Percentiles rank a stretch among this genome's conserved stretches.
These are phyloP conservation scores for Tribolium freemani DNA, from an alignment of 2,888 invertebrate genomes.

Conservation along the genomic window DNA sequence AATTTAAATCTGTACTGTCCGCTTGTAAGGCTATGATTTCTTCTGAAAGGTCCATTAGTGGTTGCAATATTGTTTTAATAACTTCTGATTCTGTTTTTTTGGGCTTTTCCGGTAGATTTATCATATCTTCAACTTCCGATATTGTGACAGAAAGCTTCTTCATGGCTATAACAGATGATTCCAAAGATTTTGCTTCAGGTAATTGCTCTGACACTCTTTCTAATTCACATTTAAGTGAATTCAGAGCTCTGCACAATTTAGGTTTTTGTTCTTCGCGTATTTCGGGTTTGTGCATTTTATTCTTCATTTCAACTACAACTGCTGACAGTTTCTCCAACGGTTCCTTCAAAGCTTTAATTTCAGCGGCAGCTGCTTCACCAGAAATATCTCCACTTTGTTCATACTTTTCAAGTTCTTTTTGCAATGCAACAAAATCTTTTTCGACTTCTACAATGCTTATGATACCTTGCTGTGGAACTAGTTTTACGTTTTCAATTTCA, in stretches of 20 bases:
- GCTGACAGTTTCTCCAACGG: constrained; percentile 11
- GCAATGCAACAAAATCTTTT: constrained; percentile 15
- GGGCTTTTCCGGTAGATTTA: constrained; percentile 11
- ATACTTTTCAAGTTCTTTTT: neutral
- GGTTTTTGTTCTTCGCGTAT: constrained; percentile 33
- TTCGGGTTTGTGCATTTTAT: constrained; percentile 42
- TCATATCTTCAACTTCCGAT: constrained; percentile 24
- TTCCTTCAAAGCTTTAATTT: constrained; percentile 1
- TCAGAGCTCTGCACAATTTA: constrained; percentile 42
- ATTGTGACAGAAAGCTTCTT: constrained; percentile 40
- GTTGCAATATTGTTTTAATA: constrained; percentile 17
- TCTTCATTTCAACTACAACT: constrained; percentile 36
- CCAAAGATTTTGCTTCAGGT: constrained; percentile 37
- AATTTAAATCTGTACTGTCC: constrained; percentile 28
- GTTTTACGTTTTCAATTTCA: constrained; percentile 34
- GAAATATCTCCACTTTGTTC: neutral
- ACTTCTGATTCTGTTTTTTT: constrained; percentile 17
- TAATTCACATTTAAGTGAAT: constrained; percentile 42
- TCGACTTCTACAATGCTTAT: constrained; percentile 46
- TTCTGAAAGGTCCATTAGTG: constrained; percentile 38
- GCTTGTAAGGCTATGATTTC: constrained; percentile 31
- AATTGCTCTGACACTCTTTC: constrained; percentile 21
- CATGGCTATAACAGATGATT: constrained; percentile 38
- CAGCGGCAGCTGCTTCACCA: neutral
- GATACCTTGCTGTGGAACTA: constrained; percentile 51